A percentile compares a stretch with the other conserved stretches of the same genome.
Evolutionary conservation across 2,797 vertebrate species (phyloP).

Genomic region (Chelidonichthys spinosus): DNA sequence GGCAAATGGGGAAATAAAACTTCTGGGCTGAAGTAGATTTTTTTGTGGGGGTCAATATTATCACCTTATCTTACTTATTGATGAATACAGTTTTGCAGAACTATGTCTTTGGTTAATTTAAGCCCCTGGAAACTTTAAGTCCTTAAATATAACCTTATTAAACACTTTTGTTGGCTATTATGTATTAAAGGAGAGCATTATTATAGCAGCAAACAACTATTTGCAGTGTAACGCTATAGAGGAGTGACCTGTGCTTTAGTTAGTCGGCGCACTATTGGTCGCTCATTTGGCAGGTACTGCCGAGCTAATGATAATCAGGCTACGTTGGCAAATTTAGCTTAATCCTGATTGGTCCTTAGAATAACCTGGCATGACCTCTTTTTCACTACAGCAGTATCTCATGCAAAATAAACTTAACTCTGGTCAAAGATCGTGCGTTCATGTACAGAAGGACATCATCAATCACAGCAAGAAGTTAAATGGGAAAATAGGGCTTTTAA

Average conservation of each 20-base stretch:
- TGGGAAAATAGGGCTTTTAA: constrained; percentile 12
- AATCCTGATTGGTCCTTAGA: background rate
- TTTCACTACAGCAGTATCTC: background rate
- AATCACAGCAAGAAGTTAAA: constrained; percentile 18
- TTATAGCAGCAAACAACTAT: no score
- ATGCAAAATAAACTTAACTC: background rate
- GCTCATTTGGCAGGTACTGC: no score
- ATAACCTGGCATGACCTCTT: background rate
- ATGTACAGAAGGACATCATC: background rate
- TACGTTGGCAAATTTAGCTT: background rate
- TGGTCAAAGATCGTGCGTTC: background rate
- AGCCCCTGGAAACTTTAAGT: background rate
- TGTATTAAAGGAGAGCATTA: background rate
- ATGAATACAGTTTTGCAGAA: background rate
- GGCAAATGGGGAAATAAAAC: background rate
- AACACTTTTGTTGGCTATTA: background rate
- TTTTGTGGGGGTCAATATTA: background rate
- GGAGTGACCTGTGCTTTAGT: no score
- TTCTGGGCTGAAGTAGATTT: background rate
- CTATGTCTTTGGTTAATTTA: background rate
- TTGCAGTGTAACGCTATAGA: no score
- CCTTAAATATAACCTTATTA: no score
- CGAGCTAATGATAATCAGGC: background rate
- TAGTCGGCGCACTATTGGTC: no score
- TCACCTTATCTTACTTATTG: background rate